These are phyloP conservation scores for Noctua pronuba DNA, from an alignment of 2,888 invertebrate genomes.

Conservation along the genomic window DNA sequence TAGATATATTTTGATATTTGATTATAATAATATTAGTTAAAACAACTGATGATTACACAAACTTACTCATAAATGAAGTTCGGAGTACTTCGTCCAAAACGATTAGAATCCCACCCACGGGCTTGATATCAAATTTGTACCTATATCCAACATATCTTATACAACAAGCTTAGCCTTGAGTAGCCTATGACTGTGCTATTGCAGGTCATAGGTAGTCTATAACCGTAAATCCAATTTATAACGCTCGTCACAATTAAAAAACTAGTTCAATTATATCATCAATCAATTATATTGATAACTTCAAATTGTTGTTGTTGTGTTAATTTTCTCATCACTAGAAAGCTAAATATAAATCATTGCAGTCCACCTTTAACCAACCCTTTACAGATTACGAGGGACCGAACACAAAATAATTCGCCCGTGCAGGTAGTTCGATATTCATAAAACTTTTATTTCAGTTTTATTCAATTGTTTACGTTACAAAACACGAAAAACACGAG, in stretches of 20 bases:
- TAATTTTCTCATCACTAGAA: not conserved
- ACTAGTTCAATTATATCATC: no score
- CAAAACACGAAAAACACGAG: constrained; percentile 17
- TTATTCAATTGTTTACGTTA: constrained; percentile 24
- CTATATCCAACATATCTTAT: not conserved
- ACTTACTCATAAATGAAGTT: not conserved
- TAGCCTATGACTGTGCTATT: no score
- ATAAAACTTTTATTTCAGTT: constrained; percentile 17
- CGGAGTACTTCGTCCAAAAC: not conserved
- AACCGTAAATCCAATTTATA: not conserved
- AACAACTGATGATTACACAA: constrained; percentile 4
- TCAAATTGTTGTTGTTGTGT: no score
- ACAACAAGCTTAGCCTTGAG: not conserved
- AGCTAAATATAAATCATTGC: not conserved
- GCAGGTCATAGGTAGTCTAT: not conserved
- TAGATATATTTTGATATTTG: constrained; percentile 5
- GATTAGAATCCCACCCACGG: not conserved
- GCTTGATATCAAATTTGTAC: not conserved
- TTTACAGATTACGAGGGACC: not conserved
- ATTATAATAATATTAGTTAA: constrained; percentile 3
- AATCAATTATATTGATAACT: not conserved
- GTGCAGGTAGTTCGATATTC: not conserved
- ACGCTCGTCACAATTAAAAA: not conserved
- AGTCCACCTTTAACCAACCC: not conserved
- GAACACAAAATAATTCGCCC: not conserved